phyloP scores from a whole-genome alignment of 2,113 vertebrate species.

The Danio rerio region GRCz12tu NC_133180.1:14538501-14539000 shows the following conservation, averaged over 20 bases:
- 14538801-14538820: slow-evolving; percentile 1
- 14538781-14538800: background rate
- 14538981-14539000: slow-evolving; percentile 71
- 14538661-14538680: background rate
- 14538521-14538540: too few relatives aligned
- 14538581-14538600: background rate
- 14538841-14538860: background rate
- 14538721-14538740: background rate
- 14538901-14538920: background rate
- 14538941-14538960: slow-evolving; percentile 69
- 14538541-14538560: too few relatives aligned
- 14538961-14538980: slow-evolving; percentile 78
- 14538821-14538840: background rate
- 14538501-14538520: too few relatives aligned
- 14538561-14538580: background rate
- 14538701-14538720: background rate
- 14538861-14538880: background rate
- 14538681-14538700: background rate
- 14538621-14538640: background rate
- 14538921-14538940: slow-evolving; percentile 51
- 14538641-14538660: background rate
- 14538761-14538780: background rate
- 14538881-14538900: background rate
- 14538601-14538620: background rate
- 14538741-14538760: background rate